phyloP scores from a whole-genome alignment of 2,888 invertebrate species.

The Mesorhabditis belari region DNA sequence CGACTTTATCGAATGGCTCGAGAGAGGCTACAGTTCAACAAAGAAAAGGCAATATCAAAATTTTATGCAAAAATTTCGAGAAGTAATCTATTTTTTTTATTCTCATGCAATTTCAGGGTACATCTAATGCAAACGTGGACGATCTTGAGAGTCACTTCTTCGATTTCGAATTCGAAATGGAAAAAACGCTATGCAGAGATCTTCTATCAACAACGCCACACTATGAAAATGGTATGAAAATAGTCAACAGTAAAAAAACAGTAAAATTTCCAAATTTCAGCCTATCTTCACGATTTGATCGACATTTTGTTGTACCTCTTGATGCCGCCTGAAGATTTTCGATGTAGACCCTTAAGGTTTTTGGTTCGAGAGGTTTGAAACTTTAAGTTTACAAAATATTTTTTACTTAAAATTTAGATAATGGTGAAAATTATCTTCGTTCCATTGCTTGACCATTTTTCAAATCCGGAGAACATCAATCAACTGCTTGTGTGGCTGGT shows the following conservation, averaged over 20 bases:
- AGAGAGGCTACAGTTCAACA: constrained; percentile 56
- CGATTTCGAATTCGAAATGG: constrained; percentile 79
- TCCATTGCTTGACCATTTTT: constrained; percentile 68
- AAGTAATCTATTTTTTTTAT: too few relatives aligned
- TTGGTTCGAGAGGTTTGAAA: constrained; percentile 60
- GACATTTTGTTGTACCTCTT: constrained; percentile 76
- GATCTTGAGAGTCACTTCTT: constrained; percentile 74
- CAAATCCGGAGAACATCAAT: constrained; percentile 86
- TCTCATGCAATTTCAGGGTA: too few relatives aligned
- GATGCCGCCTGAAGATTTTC: constrained; percentile 76
- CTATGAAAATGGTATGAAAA: constrained; percentile 60
- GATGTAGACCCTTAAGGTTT: constrained; percentile 72
- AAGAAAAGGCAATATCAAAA: constrained; percentile 50
- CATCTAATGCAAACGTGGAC: not conserved
- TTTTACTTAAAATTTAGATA: not conserved
- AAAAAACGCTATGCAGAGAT: constrained; percentile 74
- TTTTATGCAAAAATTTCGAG: too few relatives aligned
- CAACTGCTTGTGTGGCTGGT: constrained; percentile 81
- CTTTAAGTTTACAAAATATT: not conserved
- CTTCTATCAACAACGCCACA: constrained; percentile 68
- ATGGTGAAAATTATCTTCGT: constrained; percentile 61
- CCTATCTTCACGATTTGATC: constrained; percentile 72
- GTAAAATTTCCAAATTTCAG: constrained; percentile 55
- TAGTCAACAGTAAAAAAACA: too few relatives aligned
- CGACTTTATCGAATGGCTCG: constrained; percentile 74